phyloP scores from a whole-genome alignment of 2,113 vertebrate species.

The Pluvianellus socialis region DNA sequence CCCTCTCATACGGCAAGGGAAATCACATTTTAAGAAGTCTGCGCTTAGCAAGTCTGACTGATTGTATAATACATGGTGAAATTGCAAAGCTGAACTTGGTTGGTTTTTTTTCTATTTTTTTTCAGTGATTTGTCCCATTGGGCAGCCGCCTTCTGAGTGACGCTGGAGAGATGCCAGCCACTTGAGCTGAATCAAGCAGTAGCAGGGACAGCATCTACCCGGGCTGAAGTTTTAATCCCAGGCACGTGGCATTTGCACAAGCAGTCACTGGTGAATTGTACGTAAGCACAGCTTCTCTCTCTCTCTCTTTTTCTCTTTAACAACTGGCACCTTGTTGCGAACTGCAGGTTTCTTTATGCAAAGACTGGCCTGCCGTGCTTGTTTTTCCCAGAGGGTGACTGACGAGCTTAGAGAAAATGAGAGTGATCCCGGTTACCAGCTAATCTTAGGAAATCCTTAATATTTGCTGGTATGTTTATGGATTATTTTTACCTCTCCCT shows the following conservation, averaged over 20 bases:
- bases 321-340: not conserved
- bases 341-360: not conserved
- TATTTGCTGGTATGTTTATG: not conserved
- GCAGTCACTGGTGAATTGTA: not conserved
- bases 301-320: not conserved
- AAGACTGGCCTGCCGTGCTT: not conserved
- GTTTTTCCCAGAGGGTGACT: not conserved
- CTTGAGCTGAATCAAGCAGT: not conserved
- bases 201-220: not conserved
- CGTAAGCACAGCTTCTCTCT: not conserved
- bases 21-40: not conserved
- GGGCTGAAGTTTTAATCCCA: not conserved
- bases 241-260: not conserved
- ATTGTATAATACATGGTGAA: not conserved
- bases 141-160: not conserved
- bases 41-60: not conserved
- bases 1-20: not conserved
- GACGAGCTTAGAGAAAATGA: not conserved
- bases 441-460: conserved; percentile 5
- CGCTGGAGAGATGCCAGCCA: conserved; percentile 1
- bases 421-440: not conserved
- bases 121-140: not conserved
- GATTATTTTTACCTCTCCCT: not conserved
- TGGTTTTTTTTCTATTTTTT: not conserved
- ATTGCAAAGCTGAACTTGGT: not conserved